Base-by-base conservation (phyloP, 2,888 invertebrate species). In the Parnassius smintheus region DNA sequence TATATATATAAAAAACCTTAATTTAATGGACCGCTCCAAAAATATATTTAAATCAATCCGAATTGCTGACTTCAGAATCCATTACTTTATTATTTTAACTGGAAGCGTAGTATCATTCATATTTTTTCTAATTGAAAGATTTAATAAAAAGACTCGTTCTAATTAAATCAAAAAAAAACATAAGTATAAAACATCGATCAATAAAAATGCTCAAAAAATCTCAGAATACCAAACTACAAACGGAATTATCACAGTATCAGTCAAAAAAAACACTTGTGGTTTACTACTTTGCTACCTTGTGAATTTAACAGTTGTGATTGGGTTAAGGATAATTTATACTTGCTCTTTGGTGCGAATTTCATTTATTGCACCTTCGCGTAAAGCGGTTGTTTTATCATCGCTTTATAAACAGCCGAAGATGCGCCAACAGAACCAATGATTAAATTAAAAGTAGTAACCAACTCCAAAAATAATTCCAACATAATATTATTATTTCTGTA, bases 361-460 rank as follows among this genome's bases (percentile, higher is more conserved):
- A 35, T 35, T 35, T 35, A 35, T 35, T 35, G 7, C 35, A 7
- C 7, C 4, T 35, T 35, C 4, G 7, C 0, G 3, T 25, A 25
- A 7, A 96, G 93, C 0, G 96, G 95, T 55, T 93, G 88, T 76
- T 96, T 96, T 91, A 97, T 94, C 94, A 99, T 94, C 51, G 94
- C 93, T 71, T 94, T 94, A 9, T 99, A 93, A 1, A 99, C 93
- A 0, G 95, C 90, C 12, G 99, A 99, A 80, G 96, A 97, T 0
- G 99, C 99, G 0, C 99, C 99, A 85, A 99, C 99, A 58, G 97
- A 97, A 0, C 99, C 99, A 9, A 99, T 93, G 49, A 99, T 94
- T 57, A 99, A 85, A 80, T 99, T 98, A 7, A 35, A 35, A 35
- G 7, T 7, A 35, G 4, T 7, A 35, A 7, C 35, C 7, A 7